Evolutionary conservation across 2,888 invertebrate genomes (phyloP).

Genomic region (Mamestra brassicae): DNA sequence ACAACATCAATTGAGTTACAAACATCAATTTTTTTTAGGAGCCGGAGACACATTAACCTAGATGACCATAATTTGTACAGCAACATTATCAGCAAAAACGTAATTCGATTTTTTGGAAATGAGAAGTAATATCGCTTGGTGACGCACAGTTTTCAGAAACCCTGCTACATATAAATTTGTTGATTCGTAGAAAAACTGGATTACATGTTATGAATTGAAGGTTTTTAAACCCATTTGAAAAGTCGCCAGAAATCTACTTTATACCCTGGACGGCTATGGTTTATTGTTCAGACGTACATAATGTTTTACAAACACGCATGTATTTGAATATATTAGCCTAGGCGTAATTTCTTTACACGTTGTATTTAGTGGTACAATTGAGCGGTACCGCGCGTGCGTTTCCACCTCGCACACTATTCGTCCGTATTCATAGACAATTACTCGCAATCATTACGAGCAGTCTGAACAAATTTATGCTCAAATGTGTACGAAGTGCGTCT

Average conservation of each 20-base stretch:
- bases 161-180: neutral
- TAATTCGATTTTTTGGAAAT: neutral
- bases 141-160: constrained; percentile 9
- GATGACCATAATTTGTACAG: neutral
- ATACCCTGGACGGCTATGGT: constrained; percentile 36
- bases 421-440: constrained; percentile 34
- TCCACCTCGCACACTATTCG: constrained; percentile 16
- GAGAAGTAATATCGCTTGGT: neutral
- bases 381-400: constrained; percentile 1
- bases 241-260: constrained; percentile 41
- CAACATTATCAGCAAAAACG: too few species aligned
- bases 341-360: constrained; percentile 22
- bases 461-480: constrained; percentile 25
- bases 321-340: neutral
- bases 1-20: neutral
- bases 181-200: neutral
- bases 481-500: constrained; percentile 16
- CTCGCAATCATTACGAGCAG: constrained; percentile 2
- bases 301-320: constrained; percentile 37
- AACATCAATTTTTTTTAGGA: neutral
- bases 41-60: neutral
- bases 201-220: neutral
- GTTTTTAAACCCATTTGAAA: constrained; percentile 35
- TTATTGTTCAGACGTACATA: constrained; percentile 25
- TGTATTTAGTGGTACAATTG: constrained; percentile 1